phyloP scores from a whole-genome alignment of 2,113 vertebrate genomes.

The Turnix velox region DNA sequence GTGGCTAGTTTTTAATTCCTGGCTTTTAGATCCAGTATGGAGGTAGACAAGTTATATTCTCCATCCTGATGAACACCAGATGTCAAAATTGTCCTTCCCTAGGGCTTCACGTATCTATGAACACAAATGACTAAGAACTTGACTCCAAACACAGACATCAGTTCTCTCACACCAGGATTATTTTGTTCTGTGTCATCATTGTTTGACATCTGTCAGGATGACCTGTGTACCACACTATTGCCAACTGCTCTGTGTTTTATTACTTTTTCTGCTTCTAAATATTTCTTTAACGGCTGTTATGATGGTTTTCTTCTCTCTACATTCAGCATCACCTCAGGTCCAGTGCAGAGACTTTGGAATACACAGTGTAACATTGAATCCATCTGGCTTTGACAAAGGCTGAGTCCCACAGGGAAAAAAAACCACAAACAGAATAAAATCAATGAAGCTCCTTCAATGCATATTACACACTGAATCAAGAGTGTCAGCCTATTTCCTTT shows the following conservation, averaged over 20 bases:
- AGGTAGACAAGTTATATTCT: background rate
- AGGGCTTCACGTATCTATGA: background rate
- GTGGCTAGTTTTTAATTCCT: background rate
- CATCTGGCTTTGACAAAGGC: background rate
- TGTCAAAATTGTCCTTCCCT: background rate
- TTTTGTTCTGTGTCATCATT: background rate
- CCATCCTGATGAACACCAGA: background rate
- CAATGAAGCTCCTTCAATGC: background rate
- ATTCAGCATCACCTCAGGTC: background rate
- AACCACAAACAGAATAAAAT: background rate
- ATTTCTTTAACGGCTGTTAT: background rate
- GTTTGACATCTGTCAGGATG: background rate
- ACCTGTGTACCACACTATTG: background rate
- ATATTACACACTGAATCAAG: background rate
- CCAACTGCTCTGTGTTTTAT: background rate
- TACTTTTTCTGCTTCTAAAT: background rate
- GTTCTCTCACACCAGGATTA: background rate
- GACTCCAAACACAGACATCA: background rate
- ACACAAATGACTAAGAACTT: background rate
- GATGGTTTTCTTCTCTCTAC: background rate
- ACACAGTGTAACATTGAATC: background rate
- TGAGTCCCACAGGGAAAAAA: background rate
- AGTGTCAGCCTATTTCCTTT: background rate
- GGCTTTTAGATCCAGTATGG: background rate
- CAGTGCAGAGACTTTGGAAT: background rate